phyloP scores from a whole-genome alignment of 2,888 invertebrate genomes.

The Agrotis clavis region DNA sequence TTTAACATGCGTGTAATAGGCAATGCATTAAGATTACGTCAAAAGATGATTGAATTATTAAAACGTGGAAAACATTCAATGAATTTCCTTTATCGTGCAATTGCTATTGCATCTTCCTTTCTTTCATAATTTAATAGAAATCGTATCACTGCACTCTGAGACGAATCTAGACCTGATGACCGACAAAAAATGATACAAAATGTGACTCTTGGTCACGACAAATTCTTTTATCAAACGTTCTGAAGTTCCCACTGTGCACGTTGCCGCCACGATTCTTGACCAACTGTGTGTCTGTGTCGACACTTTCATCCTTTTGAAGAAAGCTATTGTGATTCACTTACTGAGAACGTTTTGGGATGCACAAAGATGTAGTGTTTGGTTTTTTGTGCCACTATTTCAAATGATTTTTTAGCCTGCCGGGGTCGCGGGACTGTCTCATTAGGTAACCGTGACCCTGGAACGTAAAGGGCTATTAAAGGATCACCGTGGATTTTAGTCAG shows the following conservation, averaged over 20 bases:
- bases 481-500: no score
- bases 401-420: neutral
- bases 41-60: neutral
- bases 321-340: slow-evolving; percentile 42
- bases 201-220: slow-evolving; percentile 77
- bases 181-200: slow-evolving; percentile 78
- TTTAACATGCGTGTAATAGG: slow-evolving; percentile 45
- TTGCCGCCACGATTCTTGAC: slow-evolving; percentile 67
- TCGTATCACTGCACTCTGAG: slow-evolving; percentile 33
- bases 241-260: slow-evolving; percentile 69
- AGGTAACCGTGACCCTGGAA: no score
- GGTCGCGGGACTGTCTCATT: no score
- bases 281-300: slow-evolving; percentile 67
- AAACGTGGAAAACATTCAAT: neutral
- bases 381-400: neutral
- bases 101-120: neutral
- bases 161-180: slow-evolving; percentile 47
- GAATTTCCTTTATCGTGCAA: neutral
- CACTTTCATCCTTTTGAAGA: slow-evolving; percentile 70
- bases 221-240: slow-evolving; percentile 69
- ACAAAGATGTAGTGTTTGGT: slow-evolving; percentile 19
- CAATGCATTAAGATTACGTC: slow-evolving; percentile 5
- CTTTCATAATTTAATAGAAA: slow-evolving; percentile 9
- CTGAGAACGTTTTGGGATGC: slow-evolving; percentile 39
- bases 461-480: no score